phyloP scores from a whole-genome alignment of 2,113 vertebrate genomes.

The Athene cunicularia region DNA sequence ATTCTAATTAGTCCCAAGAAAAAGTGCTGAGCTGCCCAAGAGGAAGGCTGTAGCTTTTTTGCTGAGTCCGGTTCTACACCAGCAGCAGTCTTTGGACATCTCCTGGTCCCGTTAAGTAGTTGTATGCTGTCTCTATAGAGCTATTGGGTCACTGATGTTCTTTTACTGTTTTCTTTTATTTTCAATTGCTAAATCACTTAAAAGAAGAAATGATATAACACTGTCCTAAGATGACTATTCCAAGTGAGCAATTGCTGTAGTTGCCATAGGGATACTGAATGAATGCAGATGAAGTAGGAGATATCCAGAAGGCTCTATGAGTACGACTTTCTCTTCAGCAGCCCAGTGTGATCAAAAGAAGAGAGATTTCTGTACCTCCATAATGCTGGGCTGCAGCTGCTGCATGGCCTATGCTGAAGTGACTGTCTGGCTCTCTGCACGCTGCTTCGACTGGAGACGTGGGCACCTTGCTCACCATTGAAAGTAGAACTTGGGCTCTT shows the following conservation, averaged over 20 bases:
- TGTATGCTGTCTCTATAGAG: neutral
- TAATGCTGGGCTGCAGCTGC: neutral
- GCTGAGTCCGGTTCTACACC: neutral
- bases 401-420: neutral
- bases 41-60: neutral
- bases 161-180: neutral
- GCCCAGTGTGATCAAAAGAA: neutral
- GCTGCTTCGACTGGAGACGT: accelerated
- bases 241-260: conserved; percentile 45
- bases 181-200: neutral
- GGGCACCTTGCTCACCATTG: neutral
- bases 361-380: neutral
- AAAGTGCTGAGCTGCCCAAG: neutral
- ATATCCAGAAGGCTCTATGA: conserved; percentile 8
- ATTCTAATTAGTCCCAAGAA: neutral
- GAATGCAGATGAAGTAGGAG: conserved; percentile 35
- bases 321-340: neutral
- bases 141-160: neutral
- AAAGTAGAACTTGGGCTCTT: neutral
- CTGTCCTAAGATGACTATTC: conserved; percentile 28
- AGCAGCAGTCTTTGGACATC: neutral
- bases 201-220: neutral
- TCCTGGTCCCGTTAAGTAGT: neutral
- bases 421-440: neutral
- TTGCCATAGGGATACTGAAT: conserved; percentile 56